These are phyloP conservation scores for Chymomyza amoena DNA, from an alignment of 2,888 invertebrate genomes.

Conservation along the genomic window DNA sequence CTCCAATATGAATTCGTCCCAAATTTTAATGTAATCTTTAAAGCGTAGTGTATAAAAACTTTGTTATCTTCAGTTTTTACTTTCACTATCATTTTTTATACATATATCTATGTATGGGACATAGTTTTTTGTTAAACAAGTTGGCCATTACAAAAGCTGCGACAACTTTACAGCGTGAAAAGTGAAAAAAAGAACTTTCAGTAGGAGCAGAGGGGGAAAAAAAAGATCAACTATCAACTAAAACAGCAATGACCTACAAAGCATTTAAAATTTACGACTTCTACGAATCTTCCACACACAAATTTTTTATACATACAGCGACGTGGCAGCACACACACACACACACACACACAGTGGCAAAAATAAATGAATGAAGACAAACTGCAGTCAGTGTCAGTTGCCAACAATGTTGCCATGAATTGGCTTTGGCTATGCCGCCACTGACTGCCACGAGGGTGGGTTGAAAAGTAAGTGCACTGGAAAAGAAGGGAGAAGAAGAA, in stretches of 20 bases:
- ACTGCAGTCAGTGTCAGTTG: slow-evolving; percentile 40
- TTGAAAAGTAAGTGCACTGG: too few species aligned
- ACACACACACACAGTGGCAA: slow-evolving; percentile 1
- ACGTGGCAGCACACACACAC: not conserved
- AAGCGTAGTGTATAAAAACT: not conserved
- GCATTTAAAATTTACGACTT: slow-evolving; percentile 69
- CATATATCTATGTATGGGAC: not conserved
- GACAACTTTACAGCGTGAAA: slow-evolving; percentile 2
- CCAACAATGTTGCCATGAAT: slow-evolving; percentile 13
- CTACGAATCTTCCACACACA: slow-evolving; percentile 20
- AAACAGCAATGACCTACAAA: slow-evolving; percentile 66
- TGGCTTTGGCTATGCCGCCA: slow-evolving; percentile 14
- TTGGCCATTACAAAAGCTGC: not conserved
- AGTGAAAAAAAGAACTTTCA: not conserved
- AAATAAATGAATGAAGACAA: slow-evolving; percentile 64
- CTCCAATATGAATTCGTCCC: not conserved
- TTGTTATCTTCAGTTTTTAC: not conserved
- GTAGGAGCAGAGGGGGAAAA: not conserved
- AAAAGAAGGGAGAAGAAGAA: too few species aligned
- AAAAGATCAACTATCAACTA: slow-evolving; percentile 23
- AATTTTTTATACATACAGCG: not conserved
- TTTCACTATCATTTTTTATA: not conserved
- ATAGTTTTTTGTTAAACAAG: not conserved
- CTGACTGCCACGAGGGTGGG: not conserved
- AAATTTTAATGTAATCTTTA: too few species aligned